Percentiles rank a stretch among this genome's conserved stretches.
phyloP scores from a whole-genome alignment of 2,888 invertebrate species.

The Archips crataeganus region DNA sequence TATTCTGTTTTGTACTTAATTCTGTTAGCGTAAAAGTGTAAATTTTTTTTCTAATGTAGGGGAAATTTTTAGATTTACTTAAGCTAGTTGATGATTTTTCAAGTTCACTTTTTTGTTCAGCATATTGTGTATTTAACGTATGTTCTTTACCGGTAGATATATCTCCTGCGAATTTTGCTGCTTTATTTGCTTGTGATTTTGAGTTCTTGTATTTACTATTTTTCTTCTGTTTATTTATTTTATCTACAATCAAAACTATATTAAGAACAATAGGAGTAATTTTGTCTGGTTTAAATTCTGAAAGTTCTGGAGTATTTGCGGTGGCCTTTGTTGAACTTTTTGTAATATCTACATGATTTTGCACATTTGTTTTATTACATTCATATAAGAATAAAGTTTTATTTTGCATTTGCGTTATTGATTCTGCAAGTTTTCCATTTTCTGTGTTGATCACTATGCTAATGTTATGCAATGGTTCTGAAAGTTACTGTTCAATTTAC shows the following conservation, averaged over 20 bases:
- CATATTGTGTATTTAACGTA: neutral
- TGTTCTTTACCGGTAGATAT: neutral
- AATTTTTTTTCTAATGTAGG: neutral
- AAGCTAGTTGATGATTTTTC: neutral
- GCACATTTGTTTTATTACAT: neutral
- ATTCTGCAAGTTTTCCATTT: neutral
- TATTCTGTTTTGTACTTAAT: neutral
- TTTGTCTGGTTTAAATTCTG: neutral
- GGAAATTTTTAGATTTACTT: neutral
- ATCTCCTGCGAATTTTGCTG: neutral
- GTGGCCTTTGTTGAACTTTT: neutral
- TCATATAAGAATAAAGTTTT: neutral
- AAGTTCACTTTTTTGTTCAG: neutral
- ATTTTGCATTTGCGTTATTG: neutral
- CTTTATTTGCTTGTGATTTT: neutral
- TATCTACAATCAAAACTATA: neutral
- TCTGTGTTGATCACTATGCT: neutral
- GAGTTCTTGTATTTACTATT: neutral
- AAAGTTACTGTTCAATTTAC: neutral
- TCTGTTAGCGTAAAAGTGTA: neutral
- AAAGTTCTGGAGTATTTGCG: neutral
- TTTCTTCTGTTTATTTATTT: neutral
- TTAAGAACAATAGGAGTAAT: neutral
- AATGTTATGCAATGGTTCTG: neutral
- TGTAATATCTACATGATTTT: neutral